Percentiles rank a stretch among this genome's conserved stretches.
These are phyloP conservation scores for Balearica regulorum DNA, from an alignment of 2,797 vertebrate genomes.

Conservation along the genomic window DNA sequence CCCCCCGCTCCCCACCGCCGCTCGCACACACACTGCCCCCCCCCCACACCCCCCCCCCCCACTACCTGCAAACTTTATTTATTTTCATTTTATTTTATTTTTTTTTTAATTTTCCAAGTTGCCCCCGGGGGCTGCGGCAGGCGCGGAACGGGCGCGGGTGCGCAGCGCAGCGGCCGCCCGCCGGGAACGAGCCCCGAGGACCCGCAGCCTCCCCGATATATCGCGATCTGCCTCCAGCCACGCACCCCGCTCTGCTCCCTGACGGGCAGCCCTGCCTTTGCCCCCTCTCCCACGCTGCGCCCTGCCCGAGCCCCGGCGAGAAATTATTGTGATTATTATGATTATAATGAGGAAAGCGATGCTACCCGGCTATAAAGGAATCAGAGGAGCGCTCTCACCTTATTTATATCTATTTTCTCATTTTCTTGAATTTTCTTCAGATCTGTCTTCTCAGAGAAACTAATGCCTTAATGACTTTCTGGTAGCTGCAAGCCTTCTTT, in stretches of 20 bases:
- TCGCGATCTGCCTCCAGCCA: not conserved
- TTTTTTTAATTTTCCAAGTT: not conserved
- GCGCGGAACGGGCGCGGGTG: not conserved
- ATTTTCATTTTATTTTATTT: no score
- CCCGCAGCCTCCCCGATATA: not conserved
- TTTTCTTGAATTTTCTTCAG: slow-evolving; percentile 77
- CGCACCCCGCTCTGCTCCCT: not conserved
- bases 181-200: not conserved
- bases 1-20: not conserved
- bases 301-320: slow-evolving; percentile 20
- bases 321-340: slow-evolving; percentile 53
- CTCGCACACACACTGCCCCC: not conserved
- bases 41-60: not conserved
- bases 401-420: slow-evolving; percentile 69
- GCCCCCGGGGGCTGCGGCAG: not conserved
- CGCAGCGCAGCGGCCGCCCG: not conserved
- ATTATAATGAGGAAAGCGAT: slow-evolving; percentile 35
- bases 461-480: slow-evolving; percentile 93
- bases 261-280: slow-evolving; percentile 2
- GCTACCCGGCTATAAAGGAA: slow-evolving; percentile 44
- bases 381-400: slow-evolving; percentile 85
- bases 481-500: slow-evolving; percentile 93
- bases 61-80: not conserved
- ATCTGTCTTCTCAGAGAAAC: slow-evolving; percentile 80
- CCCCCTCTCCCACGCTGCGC: not conserved